Evolutionary conservation across 2,113 vertebrate genomes (phyloP), one percentile per base, ranked within the genome.

Genomic region (Zonotrichia leucophrys): DNA sequence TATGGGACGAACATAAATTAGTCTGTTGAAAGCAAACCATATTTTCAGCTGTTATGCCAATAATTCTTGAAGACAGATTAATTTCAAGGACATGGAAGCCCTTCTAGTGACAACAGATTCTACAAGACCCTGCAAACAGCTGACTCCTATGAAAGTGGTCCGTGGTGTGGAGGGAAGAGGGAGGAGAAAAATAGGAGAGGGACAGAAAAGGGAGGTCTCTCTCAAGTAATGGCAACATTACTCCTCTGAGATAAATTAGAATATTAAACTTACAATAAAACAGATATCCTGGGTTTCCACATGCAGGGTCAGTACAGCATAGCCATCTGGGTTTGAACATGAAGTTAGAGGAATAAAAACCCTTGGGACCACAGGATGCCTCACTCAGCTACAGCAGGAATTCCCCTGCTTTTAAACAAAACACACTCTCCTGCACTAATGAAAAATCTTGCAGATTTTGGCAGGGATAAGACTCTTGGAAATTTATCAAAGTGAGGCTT

Each of bases 61-160:
- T 37, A 59, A 53, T 23, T 81, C 20, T 62, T 27, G 14, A 46
- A 42, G n/a, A 62, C 4, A 58, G 18, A 53, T 41, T 74, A 37
- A 66, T 74, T 58, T 91, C 37, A 70, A 77, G 33, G 16, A 41
- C 10, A 20, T 18, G 11, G 37, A 69, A 87, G 46, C 9, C 9
- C 7, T 50, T 50, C 23, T n/a, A 69, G 22, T 37, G 7, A 10
- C 15, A 75, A 19, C 3, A 69, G 35, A 56, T 53, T 25, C 13
- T 56, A 19, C 3, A 4, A 27, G 24, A 12, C 11, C 9, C 23
- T 0, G 0, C 6, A 5, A 94, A 37, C 0, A 0, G 7, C 21
- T 76, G 53, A 24, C 8, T 52, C 18, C 35, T 78, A 7, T 35
- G 12, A 52, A 69, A 69, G 10, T 10, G 50, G 39, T 50, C 22